Base-by-base conservation (phyloP, 2,888 invertebrate species). In the Rhimphoctona megacephalus region DNA sequence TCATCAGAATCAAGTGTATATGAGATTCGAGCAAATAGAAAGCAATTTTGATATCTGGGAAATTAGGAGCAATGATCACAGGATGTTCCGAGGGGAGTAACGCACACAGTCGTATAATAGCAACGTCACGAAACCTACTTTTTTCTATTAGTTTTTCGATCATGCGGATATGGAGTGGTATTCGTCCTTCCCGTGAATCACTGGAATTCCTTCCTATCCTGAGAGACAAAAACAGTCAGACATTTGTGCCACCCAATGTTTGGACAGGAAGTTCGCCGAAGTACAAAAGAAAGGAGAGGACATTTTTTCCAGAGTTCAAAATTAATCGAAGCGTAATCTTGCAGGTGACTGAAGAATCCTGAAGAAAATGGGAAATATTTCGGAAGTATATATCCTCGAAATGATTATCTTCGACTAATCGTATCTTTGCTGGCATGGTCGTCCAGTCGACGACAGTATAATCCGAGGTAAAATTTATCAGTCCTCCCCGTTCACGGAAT, bases 401-500 rank as follows among this genome's bases (percentile, higher is more conserved):
- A 91, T 90, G 85, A 91, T 90, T 91, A 89, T 88, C 87, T 61
- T 82, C 54, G 77, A 72, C 77, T 83, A 87, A 88, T 74, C 85
- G 85, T 49, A 52, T 82, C 70, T 70, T 74, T 46, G 69, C 81
- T 14, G 73, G 69, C 30, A 76, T 73, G 70, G 74, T 79, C 77
- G 78, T 83, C 87, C 67, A 66, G 74, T 79, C 77, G 78, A 85
- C 86, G 89, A 89, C 86, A 82, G 88, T 90, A 89, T 91, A 90
- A 91, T 91, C 91, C 90, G 57, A 72, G 57, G 85, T 89, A 90
- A 83, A 90, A 91, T 91, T 90, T 90, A 91, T 91, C 91, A 91
- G 84, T 76, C 69, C 69, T 46, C n/a, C 49, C 25, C 57, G 57
- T 76, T 54, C 30, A 25, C 5, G 36, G 33, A 33, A 85, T 52